phyloP scores from a whole-genome alignment of 2,797 vertebrate species.

The Oryzias sinensis region DNA sequence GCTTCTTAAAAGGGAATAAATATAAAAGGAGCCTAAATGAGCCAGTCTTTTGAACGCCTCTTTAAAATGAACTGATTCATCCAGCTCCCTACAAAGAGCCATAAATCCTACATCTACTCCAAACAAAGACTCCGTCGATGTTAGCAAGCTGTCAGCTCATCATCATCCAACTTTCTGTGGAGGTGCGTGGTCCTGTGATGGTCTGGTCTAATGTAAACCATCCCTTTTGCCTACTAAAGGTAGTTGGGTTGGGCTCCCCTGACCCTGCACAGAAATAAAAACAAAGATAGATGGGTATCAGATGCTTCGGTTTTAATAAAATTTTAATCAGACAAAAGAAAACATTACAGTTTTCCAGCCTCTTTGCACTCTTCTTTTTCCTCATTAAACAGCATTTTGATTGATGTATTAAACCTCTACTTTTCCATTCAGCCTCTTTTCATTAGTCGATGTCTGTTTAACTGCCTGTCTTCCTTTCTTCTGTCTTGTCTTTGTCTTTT shows the following conservation, averaged over 20 bases:
- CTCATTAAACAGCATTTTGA: slow-evolving; percentile 42
- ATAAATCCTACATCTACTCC: too few relatives aligned
- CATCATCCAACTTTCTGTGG: too few relatives aligned
- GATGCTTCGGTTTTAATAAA: slow-evolving; percentile 23
- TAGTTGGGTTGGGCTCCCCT: slow-evolving; percentile 1
- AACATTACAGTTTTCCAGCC: slow-evolving; percentile 4
- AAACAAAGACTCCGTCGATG: too few relatives aligned
- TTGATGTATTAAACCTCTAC: slow-evolving; percentile 60
- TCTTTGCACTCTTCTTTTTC: slow-evolving; percentile 9
- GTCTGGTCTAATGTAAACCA: too few relatives aligned
- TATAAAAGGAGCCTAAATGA: too few relatives aligned
- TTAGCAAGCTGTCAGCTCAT: too few relatives aligned
- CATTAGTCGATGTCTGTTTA: slow-evolving; percentile 40
- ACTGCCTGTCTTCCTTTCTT: slow-evolving; percentile 33
- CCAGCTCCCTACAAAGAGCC: too few relatives aligned
- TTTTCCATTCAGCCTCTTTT: slow-evolving; percentile 36
- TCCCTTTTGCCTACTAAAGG: background rate
- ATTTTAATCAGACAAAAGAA: slow-evolving; percentile 27
- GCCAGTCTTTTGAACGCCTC: too few relatives aligned
- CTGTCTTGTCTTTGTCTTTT: slow-evolving; percentile 26
- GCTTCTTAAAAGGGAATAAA: too few relatives aligned
- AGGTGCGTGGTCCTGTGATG: too few relatives aligned
- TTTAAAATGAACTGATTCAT: too few relatives aligned
- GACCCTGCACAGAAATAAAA: slow-evolving; percentile 8
- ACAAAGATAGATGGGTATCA: background rate